Conservation (phyloP, 2,888 invertebrate species). For the Physocephala rufipes region DNA sequence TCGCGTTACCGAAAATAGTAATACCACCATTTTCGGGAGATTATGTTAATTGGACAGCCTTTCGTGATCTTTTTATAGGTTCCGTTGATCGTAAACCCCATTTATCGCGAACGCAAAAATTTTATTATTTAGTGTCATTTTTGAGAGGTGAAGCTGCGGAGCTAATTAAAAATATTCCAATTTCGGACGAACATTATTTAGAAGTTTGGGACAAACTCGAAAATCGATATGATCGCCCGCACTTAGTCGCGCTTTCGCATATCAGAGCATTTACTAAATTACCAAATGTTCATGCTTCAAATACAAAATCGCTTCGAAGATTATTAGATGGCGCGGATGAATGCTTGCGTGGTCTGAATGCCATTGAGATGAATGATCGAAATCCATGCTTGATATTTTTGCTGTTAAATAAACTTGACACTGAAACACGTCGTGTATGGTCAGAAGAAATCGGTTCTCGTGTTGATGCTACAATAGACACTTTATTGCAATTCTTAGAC, state of each 20-base stretch:
- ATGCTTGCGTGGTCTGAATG: constrained; percentile 5
- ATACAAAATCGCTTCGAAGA: constrained; percentile 9
- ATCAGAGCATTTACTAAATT: constrained; percentile 7
- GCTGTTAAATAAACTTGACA: constrained; percentile 8
- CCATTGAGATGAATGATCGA: constrained; percentile 1
- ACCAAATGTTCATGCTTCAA: neutral
- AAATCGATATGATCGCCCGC: constrained; percentile 21
- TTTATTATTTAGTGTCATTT: constrained; percentile 34
- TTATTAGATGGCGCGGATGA: constrained; percentile 7
- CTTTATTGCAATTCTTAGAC: neutral
- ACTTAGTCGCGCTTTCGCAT: constrained; percentile 26
- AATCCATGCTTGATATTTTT: constrained; percentile 12
- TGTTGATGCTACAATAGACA: neutral
- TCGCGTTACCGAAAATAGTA: neutral
- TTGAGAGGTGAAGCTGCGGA: constrained; percentile 33
- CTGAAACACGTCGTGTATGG: constrained; percentile 15
- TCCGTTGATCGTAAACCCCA: constrained; percentile 17
- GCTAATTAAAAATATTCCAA: constrained; percentile 32
- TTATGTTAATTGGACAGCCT: constrained; percentile 10
- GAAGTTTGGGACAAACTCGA: constrained; percentile 34
- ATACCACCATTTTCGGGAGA: constrained; percentile 27
- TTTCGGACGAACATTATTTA: constrained; percentile 29
- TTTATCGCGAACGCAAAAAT: constrained; percentile 27
- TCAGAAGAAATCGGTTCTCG: neutral
- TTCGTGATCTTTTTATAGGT: constrained; percentile 8